These are phyloP conservation scores for Pangasius sanitwongsei DNA, from an alignment of 2,797 vertebrate species.

Conservation along the genomic window DNA sequence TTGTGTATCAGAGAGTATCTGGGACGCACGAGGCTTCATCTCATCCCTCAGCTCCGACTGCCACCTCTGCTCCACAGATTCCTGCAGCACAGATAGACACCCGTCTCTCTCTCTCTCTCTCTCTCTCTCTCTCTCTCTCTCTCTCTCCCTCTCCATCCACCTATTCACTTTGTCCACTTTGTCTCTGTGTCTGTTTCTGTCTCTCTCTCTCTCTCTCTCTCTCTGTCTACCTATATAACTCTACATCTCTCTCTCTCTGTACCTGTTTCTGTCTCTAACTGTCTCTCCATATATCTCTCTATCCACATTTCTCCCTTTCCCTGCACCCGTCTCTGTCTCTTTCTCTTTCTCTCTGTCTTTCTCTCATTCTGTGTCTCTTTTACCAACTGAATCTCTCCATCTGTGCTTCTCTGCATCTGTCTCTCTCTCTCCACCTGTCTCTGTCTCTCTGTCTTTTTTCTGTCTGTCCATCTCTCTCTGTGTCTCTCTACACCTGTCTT, in stretches of 20 bases:
- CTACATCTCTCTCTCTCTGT: not conserved
- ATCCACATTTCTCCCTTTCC: not conserved
- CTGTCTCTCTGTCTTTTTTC: not conserved
- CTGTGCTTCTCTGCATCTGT: not conserved
- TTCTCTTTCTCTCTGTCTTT: not conserved
- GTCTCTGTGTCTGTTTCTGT: not conserved
- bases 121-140: not conserved
- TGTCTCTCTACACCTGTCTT: not conserved
- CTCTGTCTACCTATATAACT: not conserved
- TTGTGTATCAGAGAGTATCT: slow-evolving; percentile 84
- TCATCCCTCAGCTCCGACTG: slow-evolving; percentile 85
- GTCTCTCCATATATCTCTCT: not conserved
- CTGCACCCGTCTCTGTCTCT: too few species aligned
- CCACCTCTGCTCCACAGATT: slow-evolving; percentile 88
- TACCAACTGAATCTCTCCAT: not conserved
- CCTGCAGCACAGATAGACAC: slow-evolving; percentile 83
- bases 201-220: not conserved
- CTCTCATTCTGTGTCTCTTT: not conserved
- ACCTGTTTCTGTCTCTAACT: not conserved
- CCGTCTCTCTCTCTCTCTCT: not conserved
- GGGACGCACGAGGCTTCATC: slow-evolving; percentile 82
- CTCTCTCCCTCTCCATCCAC: not conserved
- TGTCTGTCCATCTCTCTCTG: not conserved
- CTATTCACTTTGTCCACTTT: not conserved
- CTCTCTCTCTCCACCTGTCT: not conserved